Evolutionary conservation across 2,113 vertebrate genomes (phyloP), one percentile per base, ranked within the genome.

Genomic region (Tichodroma muraria): DNA sequence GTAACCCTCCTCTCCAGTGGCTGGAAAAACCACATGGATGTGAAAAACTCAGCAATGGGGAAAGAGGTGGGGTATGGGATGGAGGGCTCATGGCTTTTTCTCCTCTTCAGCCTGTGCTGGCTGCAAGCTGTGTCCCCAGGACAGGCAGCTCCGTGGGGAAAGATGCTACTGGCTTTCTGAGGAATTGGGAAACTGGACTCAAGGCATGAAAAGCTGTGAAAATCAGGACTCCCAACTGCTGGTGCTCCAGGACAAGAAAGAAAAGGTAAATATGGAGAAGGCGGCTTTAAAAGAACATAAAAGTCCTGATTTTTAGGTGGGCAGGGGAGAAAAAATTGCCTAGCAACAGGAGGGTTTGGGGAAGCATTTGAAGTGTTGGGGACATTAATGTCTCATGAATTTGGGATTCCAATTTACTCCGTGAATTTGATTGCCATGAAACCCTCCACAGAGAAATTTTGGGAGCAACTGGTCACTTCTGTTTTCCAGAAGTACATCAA

Each of bases 91-190:
- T 4, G 28, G 28, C 8, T 71, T 59, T 24, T 35, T 27, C 24
- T 80, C 44, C 6, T 47, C 38, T 61, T 50, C 88, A 93, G 90
- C 27, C 42, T 19, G 4, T 12, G 25, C 37, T 33, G 49, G 47
- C 37, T 95, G 80, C 75, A 45, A 57, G 38, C 53, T 95, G 17
- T 93, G 87, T 27, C 87, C 87, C 31, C 59, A 31, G 42, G 44
- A 37, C 38, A 90, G 91, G 94, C 69, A 57, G 69, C 83, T 93
- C 11, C 44, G 28, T 0, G 50, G 64, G 38, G 68, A 72, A 40
- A 37, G 22, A 21, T 93, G 94, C 75, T 88, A 90, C 47, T 10
- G n/a, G 90, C 8, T 93, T 47, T 69, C 94, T 19, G 53, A 88
- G 15, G 31, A 72, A 23, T 4, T 5, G 6, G 49, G 80, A 27